phyloP scores from a whole-genome alignment of 1,140 invertebrate species.

The Microplitis demolitor region DNA sequence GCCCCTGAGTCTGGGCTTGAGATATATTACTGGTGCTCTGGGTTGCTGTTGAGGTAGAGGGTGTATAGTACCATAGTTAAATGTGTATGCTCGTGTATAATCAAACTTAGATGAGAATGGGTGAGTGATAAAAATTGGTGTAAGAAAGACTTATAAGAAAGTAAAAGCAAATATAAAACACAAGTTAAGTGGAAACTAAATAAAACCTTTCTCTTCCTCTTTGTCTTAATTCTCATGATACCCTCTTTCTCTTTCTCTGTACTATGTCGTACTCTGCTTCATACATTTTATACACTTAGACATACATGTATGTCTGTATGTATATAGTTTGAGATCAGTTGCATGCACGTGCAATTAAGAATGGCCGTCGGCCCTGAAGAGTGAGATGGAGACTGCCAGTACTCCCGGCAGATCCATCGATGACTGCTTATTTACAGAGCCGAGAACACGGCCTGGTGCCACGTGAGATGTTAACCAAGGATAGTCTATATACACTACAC shows the following conservation, averaged over 20 bases:
- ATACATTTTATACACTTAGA: not conserved
- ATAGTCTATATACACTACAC: conserved; percentile 34
- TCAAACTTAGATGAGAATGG: no score
- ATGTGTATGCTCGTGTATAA: conserved; percentile 36
- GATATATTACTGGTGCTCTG: conserved; percentile 23
- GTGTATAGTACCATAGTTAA: not conserved
- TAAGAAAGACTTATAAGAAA: not conserved
- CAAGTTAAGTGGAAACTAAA: not conserved
- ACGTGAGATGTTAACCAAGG: conserved; percentile 41
- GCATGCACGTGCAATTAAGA: conserved; percentile 57
- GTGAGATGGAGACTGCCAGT: conserved; percentile 27
- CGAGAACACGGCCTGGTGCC: conserved; percentile 40
- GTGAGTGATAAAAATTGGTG: conserved; percentile 35
- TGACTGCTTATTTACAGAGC: conserved; percentile 54
- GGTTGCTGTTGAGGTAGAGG: not conserved
- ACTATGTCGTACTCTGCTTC: no score
- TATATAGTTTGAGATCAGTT: conserved; percentile 34
- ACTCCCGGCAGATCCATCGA: conserved; percentile 43
- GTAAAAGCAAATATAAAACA: no score
- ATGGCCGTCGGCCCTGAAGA: conserved; percentile 19
- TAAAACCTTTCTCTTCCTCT: not conserved
- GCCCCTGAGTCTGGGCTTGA: conserved; percentile 14
- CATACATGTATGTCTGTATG: no score
- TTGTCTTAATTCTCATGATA: not conserved
- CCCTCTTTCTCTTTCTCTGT: not conserved